Evolutionary conservation across 2,113 vertebrate species (phyloP), one percentile per base, ranked within the genome.

Genomic region (Corythoichthys haematopterus): DNA sequence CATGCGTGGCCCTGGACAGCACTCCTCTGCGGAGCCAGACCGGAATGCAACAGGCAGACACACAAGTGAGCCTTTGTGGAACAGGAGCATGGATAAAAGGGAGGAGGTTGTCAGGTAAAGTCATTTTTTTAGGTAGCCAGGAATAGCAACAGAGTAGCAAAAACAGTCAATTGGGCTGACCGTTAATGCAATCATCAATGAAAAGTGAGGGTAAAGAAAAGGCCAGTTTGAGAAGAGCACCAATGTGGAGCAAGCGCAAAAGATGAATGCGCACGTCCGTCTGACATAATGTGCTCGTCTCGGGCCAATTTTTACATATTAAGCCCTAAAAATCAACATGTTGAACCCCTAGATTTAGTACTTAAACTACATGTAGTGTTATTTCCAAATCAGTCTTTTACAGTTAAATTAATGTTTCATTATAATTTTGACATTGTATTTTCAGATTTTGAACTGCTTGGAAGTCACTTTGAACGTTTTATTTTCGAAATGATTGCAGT

Each of bases 201-300:
- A 71, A 6, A 11, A 20, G n/a, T 0, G 55, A 59, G 64, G 60
- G 65, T 40, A 63, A 56, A 72, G 20, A 14, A 60, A 45, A 59
- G 77, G 78, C 13, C 72, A 71, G 74, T 80, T 76, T 78, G 71
- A 8, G 20, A 65, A 77, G 75, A 70, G 76, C 48, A 16, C 64
- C 76, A 76, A 87, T 81, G 81, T 56, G n/a, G 68, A 77, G 76
- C 77, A 75, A 79, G 80, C 81, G 82, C 63, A 53, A 72, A 76
- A 64, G 76, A 78, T 73, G 68, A 78, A 67, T 14, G 47, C 58
- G 43, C 68, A 66, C 52, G 67, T 75, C 78, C 80, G 77, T 80
- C 69, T 75, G 81, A 84, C 78, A 58, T 74, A 85, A 84, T 85
- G 81, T 47, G 71, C 20, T 28, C 20, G 20, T 79, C 88, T 81